Percentiles rank a stretch among this genome's conserved stretches.
These are phyloP conservation scores for Gulo gulo DNA, from an alignment of 2,113 vertebrate genomes.

Conservation along the genomic window DNA sequence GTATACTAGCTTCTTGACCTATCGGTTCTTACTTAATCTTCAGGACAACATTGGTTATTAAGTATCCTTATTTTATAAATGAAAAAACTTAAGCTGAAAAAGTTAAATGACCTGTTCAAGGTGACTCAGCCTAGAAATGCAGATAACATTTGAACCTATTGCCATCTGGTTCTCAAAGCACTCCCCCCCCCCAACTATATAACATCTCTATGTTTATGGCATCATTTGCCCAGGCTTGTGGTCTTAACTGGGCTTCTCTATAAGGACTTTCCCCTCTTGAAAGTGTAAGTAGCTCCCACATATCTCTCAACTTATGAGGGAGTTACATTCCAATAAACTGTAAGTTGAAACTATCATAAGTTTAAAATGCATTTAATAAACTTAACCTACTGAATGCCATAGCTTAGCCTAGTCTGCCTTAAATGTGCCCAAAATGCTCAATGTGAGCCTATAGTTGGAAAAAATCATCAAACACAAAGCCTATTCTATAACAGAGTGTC, in stretches of 20 bases:
- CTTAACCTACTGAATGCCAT: neutral
- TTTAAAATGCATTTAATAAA: neutral
- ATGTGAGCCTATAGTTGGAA: neutral
- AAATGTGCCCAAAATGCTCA: neutral
- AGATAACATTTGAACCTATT: neutral
- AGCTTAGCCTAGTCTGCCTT: neutral
- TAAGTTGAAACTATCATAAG: neutral
- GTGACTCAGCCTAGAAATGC: neutral
- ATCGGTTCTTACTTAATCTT: neutral
- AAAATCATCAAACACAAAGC: neutral
- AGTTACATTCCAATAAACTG: neutral
- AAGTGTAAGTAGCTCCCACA: constrained; percentile 45
- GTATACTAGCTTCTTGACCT: neutral
- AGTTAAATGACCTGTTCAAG: neutral
- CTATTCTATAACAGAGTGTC: neutral
- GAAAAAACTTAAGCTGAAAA: neutral
- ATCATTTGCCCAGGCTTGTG: neutral
- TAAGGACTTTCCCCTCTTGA: neutral
- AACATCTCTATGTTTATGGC: constrained; percentile 47
- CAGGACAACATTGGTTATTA: neutral
- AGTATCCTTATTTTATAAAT: neutral
- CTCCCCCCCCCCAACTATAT: neutral
- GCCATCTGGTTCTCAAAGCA: constrained; percentile 11
- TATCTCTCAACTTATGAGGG: neutral
- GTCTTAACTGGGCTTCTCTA: neutral